Percentiles rank a stretch among this genome's conserved stretches.
phyloP scores from a whole-genome alignment of 2,888 invertebrate species.

The Phlogophora meticulosa region DNA sequence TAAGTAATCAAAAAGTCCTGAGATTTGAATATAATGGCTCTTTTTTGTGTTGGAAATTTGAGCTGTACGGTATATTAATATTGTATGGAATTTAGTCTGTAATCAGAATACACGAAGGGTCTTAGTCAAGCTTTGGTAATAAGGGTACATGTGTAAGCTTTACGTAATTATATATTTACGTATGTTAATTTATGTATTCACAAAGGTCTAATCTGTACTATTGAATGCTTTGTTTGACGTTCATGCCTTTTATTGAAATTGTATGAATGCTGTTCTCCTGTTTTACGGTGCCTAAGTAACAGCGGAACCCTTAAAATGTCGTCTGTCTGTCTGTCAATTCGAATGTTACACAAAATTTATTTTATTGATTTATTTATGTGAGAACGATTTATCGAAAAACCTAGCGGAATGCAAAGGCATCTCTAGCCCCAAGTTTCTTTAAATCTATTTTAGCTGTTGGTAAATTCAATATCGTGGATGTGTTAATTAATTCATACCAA shows the following conservation, averaged over 20 bases:
- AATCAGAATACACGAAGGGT: constrained; percentile 39
- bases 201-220: constrained; percentile 23
- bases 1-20: constrained; percentile 52
- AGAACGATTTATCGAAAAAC: too few relatives aligned
- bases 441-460: too few relatives aligned
- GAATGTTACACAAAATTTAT: too few relatives aligned
- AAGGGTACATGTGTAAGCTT: constrained; percentile 18
- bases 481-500: too few relatives aligned
- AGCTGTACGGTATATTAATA: constrained; percentile 15
- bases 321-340: too few relatives aligned
- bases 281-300: not conserved
- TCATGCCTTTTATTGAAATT: not conserved
- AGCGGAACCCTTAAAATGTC: too few relatives aligned
- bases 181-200: constrained; percentile 28
- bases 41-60: constrained; percentile 30
- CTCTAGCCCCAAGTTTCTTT: too few relatives aligned
- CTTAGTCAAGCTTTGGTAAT: not conserved
- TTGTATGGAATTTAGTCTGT: constrained; percentile 30
- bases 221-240: not conserved
- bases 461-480: too few relatives aligned
- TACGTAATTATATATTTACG: constrained; percentile 39
- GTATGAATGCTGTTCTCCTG: not conserved
- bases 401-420: too few relatives aligned
- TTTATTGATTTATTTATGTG: too few relatives aligned
- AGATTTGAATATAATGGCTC: constrained; percentile 35